Evolutionary conservation across 2,113 vertebrate genomes (phyloP).

Genomic region (Pungitius pungitius): DNA sequence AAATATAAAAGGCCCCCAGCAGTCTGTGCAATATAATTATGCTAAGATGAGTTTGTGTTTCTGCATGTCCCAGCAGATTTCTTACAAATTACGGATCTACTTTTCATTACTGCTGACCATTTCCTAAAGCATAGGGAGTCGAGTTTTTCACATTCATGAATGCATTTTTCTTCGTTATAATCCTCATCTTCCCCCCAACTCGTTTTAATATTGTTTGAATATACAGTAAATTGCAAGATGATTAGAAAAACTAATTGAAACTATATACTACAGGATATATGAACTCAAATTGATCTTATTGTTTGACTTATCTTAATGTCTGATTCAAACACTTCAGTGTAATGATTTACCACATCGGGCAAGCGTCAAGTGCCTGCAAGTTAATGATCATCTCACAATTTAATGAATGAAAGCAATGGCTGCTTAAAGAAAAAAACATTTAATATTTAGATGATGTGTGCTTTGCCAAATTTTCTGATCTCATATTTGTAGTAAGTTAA

Average conservation of each 20-base stretch:
- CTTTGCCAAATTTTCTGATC: not conserved
- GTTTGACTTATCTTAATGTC: too few relatives aligned
- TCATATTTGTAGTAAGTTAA: not conserved
- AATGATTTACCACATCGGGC: conserved; percentile 4
- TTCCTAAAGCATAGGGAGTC: conserved; percentile 21
- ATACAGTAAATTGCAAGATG: conserved; percentile 14
- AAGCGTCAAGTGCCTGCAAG: conserved; percentile 34
- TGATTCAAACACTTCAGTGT: too few relatives aligned
- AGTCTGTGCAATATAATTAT: conserved; percentile 56
- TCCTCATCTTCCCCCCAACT: not conserved
- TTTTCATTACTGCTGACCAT: conserved; percentile 56
- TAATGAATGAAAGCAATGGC: conserved; percentile 1
- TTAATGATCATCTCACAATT: not conserved
- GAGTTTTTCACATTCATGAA: conserved; percentile 30
- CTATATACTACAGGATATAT: not conserved
- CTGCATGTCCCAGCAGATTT: conserved; percentile 66
- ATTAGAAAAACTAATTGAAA: not conserved
- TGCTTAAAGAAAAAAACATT: conserved; percentile 14
- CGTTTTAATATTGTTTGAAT: conserved; percentile 1
- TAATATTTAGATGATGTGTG: not conserved
- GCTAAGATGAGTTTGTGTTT: conserved; percentile 61
- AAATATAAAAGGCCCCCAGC: conserved; percentile 63
- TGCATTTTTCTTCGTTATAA: not conserved
- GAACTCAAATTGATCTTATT: not conserved
- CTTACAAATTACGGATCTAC: conserved; percentile 55